Percentiles rank a stretch among this genome's conserved stretches.
Evolutionary conservation across 53 echinoderm and acorn worm genomes (phyloP).

Genomic region (Holothuria leucospilota): DNA sequence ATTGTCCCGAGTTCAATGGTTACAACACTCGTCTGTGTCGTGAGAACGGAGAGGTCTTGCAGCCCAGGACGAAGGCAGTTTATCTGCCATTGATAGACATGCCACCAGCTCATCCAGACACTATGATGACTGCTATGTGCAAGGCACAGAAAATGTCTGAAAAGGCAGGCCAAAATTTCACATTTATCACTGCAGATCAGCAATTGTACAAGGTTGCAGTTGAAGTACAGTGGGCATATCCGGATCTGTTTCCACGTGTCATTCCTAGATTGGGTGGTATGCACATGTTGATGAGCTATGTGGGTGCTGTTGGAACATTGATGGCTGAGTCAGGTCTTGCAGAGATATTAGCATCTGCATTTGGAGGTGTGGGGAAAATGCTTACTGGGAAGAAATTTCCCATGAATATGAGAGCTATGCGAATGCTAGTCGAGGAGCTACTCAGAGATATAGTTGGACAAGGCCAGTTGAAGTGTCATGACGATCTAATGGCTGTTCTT

Average conservation of each 20-base stretch:
- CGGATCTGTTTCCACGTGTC: constrained; percentile 46
- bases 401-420: constrained; percentile 64
- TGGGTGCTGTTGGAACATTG: constrained; percentile 66
- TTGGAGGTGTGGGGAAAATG: constrained; percentile 65
- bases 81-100: constrained; percentile 68
- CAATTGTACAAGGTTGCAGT: constrained; percentile 62
- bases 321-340: constrained; percentile 69
- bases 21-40: constrained; percentile 57
- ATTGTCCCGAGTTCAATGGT: constrained; percentile 68
- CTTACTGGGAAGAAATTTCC: constrained; percentile 66
- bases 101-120: constrained; percentile 54
- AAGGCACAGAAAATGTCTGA: constrained; percentile 38
- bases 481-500: constrained; percentile 53
- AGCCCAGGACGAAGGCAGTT: constrained; percentile 53
- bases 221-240: constrained; percentile 49
- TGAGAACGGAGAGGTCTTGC: constrained; percentile 28
- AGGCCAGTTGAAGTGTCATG: constrained; percentile 18
- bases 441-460: constrained; percentile 33
- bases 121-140: constrained; percentile 61
- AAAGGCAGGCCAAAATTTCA: constrained; percentile 41
- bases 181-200: constrained; percentile 43
- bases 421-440: constrained; percentile 62
- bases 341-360: constrained; percentile 56
- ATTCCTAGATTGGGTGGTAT: constrained; percentile 64
- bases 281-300: constrained; percentile 78